Conservation (phyloP, 2,888 invertebrate genomes). For the Rhyacophila evoluta region DNA sequence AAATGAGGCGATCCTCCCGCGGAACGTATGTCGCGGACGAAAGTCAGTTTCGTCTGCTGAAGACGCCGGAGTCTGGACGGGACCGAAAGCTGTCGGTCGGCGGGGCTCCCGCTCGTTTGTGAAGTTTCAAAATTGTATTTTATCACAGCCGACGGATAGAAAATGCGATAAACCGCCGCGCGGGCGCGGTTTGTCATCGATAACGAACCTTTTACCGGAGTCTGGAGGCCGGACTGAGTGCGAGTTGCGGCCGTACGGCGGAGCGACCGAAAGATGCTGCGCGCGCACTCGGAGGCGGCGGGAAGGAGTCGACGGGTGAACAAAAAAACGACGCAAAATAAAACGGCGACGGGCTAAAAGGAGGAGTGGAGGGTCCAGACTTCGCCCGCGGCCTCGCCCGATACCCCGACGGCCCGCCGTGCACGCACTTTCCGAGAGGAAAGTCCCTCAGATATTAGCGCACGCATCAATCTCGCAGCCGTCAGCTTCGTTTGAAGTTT, state of each 20-base stretch:
- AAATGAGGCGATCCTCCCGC: slow-evolving; percentile 40
- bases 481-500: slow-evolving; percentile 20
- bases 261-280: slow-evolving; percentile 36
- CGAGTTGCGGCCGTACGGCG: slow-evolving; percentile 31
- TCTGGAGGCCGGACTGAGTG: slow-evolving; percentile 42
- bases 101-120: slow-evolving; percentile 31
- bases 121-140: slow-evolving; percentile 33
- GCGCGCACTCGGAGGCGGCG: slow-evolving; percentile 36
- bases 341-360: slow-evolving; percentile 51
- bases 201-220: slow-evolving; percentile 35
- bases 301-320: slow-evolving; percentile 37
- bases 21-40: slow-evolving; percentile 35
- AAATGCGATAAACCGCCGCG: slow-evolving; percentile 38
- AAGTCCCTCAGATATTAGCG: slow-evolving; percentile 35
- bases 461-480: slow-evolving; percentile 35
- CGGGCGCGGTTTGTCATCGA: slow-evolving; percentile 33
- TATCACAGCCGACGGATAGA: slow-evolving; percentile 20
- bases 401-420: not conserved
- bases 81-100: slow-evolving; percentile 34
- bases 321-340: slow-evolving; percentile 50
- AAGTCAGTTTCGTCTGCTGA: slow-evolving; percentile 25
- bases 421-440: slow-evolving; percentile 6
- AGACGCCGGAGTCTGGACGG: slow-evolving; percentile 32
- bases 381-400: slow-evolving; percentile 45
- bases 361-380: slow-evolving; percentile 52